Base-by-base conservation (phyloP, 2,888 invertebrate species). In the Lasiommata megera region DNA sequence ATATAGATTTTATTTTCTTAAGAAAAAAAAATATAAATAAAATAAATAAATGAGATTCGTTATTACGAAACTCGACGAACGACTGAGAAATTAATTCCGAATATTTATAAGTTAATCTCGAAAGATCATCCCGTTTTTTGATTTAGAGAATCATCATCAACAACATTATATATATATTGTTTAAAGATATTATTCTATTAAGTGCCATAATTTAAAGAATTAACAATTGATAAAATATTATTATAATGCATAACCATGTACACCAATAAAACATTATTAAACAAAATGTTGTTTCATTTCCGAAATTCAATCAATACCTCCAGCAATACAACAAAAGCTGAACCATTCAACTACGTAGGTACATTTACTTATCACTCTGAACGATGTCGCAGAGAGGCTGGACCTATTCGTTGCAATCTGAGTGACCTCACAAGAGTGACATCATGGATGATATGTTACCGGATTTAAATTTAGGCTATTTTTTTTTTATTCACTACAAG, bases 161-260 rank as follows among this genome's bases (percentile, higher is more conserved):
- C 65, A 67, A 58, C 65, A 67, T 66, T 67, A 69, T 85, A 85
- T n/a, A n/a, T 86, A 75, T 88, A 84, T 84, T 82, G 74, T 82
- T 82, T 75, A 76, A 71, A 80, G 71, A 76, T 82, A 74, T 84
- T 80, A 84, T 87, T 88, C 73, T 82, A 77, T 89, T 89, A 86
- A 89, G 90, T 90, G 90, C 90, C 90, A 90, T 90, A 90, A 88
- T 87, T 88, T 87, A 86, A 89, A 83, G 82, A 89, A 86, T 86
- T 89, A 90, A 89, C 88, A 88, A 86, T 84, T 77, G 83, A 88
- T 86, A 84, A 86, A 77, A 77, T 86, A 86, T 82, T 85, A 86
- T 85, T 86, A 78, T 87, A 88, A 87, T 83, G 85, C 88, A 84
- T 89, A 90, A 89, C 88, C 88, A 88, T 90, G 84, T 89, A 90